Evolutionary conservation across 1,140 invertebrate genomes (phyloP).

Genomic region (Bombus cullumanus): DNA sequence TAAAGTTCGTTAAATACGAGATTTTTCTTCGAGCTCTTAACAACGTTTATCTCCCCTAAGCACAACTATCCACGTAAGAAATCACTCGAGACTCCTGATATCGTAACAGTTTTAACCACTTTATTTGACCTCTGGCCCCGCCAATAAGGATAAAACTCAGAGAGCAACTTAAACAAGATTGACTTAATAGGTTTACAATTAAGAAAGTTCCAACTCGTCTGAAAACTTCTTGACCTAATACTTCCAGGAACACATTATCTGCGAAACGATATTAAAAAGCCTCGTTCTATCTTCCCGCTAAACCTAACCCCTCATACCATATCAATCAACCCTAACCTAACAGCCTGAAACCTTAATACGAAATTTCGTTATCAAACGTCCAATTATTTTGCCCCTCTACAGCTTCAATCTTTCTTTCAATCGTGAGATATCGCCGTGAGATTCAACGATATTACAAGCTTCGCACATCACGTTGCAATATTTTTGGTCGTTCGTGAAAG

Average conservation of each 20-base stretch:
- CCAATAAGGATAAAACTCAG: slow-evolving; percentile 9
- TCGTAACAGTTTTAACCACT: slow-evolving; percentile 3
- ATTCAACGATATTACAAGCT: background rate
- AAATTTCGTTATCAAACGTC: background rate
- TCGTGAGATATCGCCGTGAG: background rate
- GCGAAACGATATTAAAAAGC: background rate
- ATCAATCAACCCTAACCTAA: background rate
- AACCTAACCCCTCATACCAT: background rate
- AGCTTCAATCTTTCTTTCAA: accelerated
- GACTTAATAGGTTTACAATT: slow-evolving; percentile 34
- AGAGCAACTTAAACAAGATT: slow-evolving; percentile 8
- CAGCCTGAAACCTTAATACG: background rate
- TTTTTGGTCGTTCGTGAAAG: background rate
- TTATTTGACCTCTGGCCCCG: background rate
- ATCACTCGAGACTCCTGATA: background rate
- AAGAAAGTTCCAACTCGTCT: slow-evolving; percentile 3
- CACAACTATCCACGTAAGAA: background rate
- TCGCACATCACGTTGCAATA: background rate
- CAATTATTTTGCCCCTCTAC: background rate
- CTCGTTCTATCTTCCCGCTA: background rate
- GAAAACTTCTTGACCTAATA: slow-evolving; percentile 14
- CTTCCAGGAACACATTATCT: background rate
- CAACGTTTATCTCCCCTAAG: background rate
- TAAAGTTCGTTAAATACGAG: too few species aligned
- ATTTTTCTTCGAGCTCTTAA: background rate